These are phyloP conservation scores for Platycnemis pennipes DNA, from an alignment of 2,888 invertebrate species.

Conservation along the genomic window DNA sequence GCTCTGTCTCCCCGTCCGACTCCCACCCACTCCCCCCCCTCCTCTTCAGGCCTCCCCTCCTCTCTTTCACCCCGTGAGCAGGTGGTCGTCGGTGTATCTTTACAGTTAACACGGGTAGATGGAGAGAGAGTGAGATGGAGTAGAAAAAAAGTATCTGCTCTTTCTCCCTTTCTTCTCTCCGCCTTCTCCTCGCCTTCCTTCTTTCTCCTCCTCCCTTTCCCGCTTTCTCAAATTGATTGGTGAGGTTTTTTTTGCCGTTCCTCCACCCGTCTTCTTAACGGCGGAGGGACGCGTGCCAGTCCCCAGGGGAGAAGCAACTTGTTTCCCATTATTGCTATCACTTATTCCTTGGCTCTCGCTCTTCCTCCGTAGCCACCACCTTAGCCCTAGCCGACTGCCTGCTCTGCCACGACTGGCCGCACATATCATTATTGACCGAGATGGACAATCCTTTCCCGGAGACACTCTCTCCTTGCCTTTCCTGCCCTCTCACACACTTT, in stretches of 20 bases:
- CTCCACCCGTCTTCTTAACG: not conserved
- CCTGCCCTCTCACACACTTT: not conserved
- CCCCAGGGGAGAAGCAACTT: not conserved
- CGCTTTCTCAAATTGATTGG: conserved; percentile 17
- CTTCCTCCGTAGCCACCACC: not conserved
- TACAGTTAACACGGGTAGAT: not conserved
- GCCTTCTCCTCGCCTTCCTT: not conserved
- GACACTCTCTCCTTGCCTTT: not conserved
- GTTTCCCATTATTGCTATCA: not conserved
- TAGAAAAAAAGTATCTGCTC: not conserved
- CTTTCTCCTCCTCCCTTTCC: not conserved
- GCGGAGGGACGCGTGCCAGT: not conserved
- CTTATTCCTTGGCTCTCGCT: conserved; percentile 1
- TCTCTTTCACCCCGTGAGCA: not conserved
- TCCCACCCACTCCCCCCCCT: not conserved
- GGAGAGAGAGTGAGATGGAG: not conserved
- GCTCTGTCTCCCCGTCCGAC: not conserved
- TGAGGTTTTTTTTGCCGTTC: not conserved
- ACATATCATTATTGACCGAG: not conserved
- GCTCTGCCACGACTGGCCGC: not conserved
- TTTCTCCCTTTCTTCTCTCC: not conserved
- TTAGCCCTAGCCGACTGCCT: not conserved
- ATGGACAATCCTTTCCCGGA: not conserved
- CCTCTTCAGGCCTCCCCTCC: not conserved
- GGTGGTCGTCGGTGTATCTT: conserved; percentile 9